phyloP scores from a whole-genome alignment of 2,888 invertebrate species.

The Scaptomyza tumidula region DNA sequence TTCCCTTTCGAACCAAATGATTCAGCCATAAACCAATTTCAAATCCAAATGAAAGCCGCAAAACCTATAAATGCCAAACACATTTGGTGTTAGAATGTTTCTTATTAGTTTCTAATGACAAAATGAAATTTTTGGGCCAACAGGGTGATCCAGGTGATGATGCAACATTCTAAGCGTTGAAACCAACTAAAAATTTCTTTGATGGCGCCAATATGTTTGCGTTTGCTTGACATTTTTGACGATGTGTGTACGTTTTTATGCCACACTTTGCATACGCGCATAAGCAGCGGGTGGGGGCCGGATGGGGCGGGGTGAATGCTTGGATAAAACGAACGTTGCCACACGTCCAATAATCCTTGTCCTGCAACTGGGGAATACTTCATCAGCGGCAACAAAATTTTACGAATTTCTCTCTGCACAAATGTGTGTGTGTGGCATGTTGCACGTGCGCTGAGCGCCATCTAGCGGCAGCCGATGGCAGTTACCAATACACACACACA shows the following conservation, averaged over 20 bases:
- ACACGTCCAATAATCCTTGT: slow-evolving; percentile 83
- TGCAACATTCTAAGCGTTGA: slow-evolving; percentile 72
- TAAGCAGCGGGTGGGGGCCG: slow-evolving; percentile 9
- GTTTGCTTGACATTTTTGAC: slow-evolving; percentile 63
- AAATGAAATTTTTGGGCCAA: slow-evolving; percentile 61
- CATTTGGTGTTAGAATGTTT: slow-evolving; percentile 33
- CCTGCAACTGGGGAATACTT: slow-evolving; percentile 83
- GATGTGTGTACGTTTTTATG: slow-evolving; percentile 75
- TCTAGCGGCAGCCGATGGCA: slow-evolving; percentile 62
- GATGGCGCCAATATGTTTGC: slow-evolving; percentile 46
- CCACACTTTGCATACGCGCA: slow-evolving; percentile 76
- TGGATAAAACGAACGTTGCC: slow-evolving; percentile 53
- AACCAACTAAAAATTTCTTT: slow-evolving; percentile 58
- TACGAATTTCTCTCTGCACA: slow-evolving; percentile 75
- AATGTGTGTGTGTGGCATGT: slow-evolving; percentile 35
- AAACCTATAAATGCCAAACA: slow-evolving; percentile 3
- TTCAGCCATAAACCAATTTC: slow-evolving; percentile 19
- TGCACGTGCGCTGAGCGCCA: slow-evolving; percentile 72
- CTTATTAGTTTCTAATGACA: slow-evolving; percentile 74
- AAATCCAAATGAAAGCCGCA: slow-evolving; percentile 7
- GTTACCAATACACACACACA: slow-evolving; percentile 11
- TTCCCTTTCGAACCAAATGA: neutral
- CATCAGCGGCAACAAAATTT: slow-evolving; percentile 83
- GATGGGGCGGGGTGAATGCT: neutral
- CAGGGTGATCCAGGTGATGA: slow-evolving; percentile 13